Conservation (phyloP, 2,888 invertebrate species). For the Chironomus tentans region DNA sequence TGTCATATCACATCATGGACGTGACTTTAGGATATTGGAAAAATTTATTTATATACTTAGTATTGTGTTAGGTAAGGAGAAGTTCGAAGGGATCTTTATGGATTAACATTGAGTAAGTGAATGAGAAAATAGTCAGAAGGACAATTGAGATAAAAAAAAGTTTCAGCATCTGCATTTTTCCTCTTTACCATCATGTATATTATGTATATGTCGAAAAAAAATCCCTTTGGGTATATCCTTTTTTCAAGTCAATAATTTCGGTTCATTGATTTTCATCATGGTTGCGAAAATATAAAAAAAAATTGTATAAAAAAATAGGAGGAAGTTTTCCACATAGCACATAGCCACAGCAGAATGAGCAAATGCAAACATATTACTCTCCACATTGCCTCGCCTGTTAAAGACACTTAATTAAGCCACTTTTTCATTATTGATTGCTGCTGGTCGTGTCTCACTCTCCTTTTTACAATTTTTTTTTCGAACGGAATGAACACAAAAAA, state of each 20-base stretch:
- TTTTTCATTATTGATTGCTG: slow-evolving; percentile 26
- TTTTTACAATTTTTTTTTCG: neutral
- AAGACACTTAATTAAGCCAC: slow-evolving; percentile 28
- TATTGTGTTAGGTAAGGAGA: neutral
- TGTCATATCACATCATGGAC: slow-evolving; percentile 28
- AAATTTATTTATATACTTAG: neutral
- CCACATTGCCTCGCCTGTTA: neutral
- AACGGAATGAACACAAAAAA: neutral
- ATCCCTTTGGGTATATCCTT: neutral
- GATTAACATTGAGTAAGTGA: neutral
- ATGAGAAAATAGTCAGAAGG: neutral
- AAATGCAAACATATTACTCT: neutral
- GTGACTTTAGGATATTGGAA: slow-evolving; percentile 24
- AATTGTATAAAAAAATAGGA: no score
- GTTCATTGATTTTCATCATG: slow-evolving; percentile 8
- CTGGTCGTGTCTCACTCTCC: neutral
- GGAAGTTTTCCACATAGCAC: no score
- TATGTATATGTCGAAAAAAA: neutral
- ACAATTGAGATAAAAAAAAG: neutral
- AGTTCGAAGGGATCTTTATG: slow-evolving; percentile 6
- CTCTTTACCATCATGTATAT: neutral
- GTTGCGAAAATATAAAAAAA: neutral
- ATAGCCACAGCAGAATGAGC: neutral
- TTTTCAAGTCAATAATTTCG: neutral
- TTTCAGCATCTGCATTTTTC: neutral